Conservation (phyloP, 2,113 vertebrate species). For the Hystrix brachyura region DNA sequence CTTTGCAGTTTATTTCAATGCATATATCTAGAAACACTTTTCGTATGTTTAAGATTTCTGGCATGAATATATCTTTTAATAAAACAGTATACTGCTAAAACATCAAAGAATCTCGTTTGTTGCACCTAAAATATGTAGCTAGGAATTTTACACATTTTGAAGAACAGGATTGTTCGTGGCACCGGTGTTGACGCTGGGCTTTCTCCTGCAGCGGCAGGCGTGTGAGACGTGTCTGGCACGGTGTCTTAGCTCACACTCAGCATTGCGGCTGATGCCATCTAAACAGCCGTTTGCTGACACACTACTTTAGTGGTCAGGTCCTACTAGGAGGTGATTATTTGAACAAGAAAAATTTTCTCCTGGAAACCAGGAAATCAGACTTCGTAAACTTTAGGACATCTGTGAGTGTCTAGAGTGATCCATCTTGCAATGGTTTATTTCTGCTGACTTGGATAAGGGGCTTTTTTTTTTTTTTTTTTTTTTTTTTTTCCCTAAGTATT, state of each 20-base stretch:
- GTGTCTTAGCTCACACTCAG: not conserved
- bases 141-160: slow-evolving; percentile 8
- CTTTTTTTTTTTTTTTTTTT: not conserved
- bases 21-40: not conserved
- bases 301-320: not conserved
- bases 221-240: not conserved
- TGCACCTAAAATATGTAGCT: not conserved
- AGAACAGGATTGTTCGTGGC: not conserved
- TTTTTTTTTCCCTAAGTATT: not conserved
- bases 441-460: not conserved
- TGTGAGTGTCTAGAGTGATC: not conserved
- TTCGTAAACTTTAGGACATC: not conserved
- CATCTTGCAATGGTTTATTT: not conserved
- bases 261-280: not conserved
- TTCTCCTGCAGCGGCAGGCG: not conserved
- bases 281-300: not conserved
- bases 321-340: not conserved
- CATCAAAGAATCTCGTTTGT: not conserved
- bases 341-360: not conserved
- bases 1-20: not conserved
- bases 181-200: not conserved
- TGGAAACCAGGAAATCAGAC: not conserved
- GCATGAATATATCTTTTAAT: not conserved
- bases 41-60: not conserved
- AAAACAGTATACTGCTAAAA: not conserved